Conservation (phyloP, 1,140 invertebrate genomes). For the Stegodyphus dumicola region DNA sequence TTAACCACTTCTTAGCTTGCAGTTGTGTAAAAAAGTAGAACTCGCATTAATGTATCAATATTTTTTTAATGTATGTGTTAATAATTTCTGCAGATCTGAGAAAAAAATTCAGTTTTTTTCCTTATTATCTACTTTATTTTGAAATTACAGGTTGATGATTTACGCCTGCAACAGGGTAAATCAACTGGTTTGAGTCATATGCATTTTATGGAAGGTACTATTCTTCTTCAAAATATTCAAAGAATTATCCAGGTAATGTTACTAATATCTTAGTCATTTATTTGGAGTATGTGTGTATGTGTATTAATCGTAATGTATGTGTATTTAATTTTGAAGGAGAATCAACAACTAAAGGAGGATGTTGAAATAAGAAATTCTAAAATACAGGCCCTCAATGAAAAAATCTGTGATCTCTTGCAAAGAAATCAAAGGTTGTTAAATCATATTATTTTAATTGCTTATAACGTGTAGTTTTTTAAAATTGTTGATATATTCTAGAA, state of each 20-base stretch:
- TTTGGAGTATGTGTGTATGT: too few relatives aligned
- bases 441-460: too few relatives aligned
- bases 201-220: slow-evolving; percentile 41
- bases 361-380: slow-evolving; percentile 68
- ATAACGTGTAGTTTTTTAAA: too few relatives aligned
- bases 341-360: slow-evolving; percentile 69
- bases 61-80: too few relatives aligned
- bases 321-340: slow-evolving; percentile 65
- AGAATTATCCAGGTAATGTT: slow-evolving; percentile 56
- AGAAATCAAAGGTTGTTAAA: slow-evolving; percentile 68
- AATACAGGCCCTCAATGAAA: slow-evolving; percentile 69
- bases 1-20: too few relatives aligned
- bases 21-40: too few relatives aligned
- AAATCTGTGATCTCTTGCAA: slow-evolving; percentile 69
- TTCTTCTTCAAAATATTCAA: slow-evolving; percentile 56
- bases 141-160: slow-evolving; percentile 48
- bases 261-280: background rate
- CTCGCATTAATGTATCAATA: too few relatives aligned
- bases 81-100: too few relatives aligned
- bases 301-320: too few relatives aligned
- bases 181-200: background rate
- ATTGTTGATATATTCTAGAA: too few relatives aligned
- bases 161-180: slow-evolving; percentile 5
- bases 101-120: too few relatives aligned
- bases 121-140: background rate